Base-by-base conservation (phyloP, 2,888 invertebrate species). In the Caradrina clavipalpis region DNA sequence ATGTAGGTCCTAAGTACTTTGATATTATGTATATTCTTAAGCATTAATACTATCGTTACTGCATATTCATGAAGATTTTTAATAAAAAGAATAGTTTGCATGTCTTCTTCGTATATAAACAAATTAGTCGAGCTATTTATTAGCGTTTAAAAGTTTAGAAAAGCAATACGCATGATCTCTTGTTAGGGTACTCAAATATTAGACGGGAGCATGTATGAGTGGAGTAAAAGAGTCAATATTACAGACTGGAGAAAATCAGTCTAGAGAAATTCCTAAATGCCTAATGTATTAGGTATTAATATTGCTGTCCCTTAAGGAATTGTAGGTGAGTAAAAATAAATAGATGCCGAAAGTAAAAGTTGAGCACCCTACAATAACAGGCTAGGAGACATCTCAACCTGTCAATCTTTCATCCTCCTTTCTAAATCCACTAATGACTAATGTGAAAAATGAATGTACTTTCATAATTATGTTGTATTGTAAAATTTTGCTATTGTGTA, bases 191-290 rank as follows among this genome's bases (percentile, higher is more conserved):
- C 84, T 84, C 78, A 76, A 82, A 76, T 73, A 69, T 61, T 78
- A 76, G 68, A 85, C 76, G 86, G 86, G 84, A 87, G 90, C 89
- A 89, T 90, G 90, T 86, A 82, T 76, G 76, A 83, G 80, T 86
- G 84, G 81, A 73, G 70, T 71, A 61, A 71, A 70, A 51, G 50
- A 62, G n/a, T 55, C 17, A 56, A 47, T 61, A 19, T 53, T 15
- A 72, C 21, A 64, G 49, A 55, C 63, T 69, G 61, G 15, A 58
- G 39, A n/a, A 68, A 56, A 39, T 10, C 55, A 77, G 65, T 67
- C 47, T 5, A 58, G 8, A 57, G 10, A 55, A 53, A 26, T 61
- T 56, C 13, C 47, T 47, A 67, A 45, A 66, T 63, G 26, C 72
- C 62, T 76, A 54, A 58, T 53, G 35, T 42, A 73, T 69, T 63